Conservation (phyloP, 2,888 invertebrate genomes). For the Cynaeus angustus region DNA sequence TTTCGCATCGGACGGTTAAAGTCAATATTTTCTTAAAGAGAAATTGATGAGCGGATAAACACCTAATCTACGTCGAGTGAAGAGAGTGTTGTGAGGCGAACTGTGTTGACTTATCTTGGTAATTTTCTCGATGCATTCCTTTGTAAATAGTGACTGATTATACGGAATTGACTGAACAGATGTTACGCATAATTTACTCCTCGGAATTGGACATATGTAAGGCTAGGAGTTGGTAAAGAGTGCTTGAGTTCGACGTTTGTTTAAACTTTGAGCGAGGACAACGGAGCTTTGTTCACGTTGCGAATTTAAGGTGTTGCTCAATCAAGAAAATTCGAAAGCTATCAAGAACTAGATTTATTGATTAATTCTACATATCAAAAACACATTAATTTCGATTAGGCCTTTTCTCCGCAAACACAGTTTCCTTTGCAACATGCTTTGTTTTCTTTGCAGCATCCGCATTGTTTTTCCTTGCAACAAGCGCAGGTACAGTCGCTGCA, state of each 20-base stretch:
- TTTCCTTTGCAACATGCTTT: slow-evolving; percentile 18
- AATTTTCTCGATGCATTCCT: slow-evolving; percentile 27
- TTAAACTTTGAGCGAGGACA: not conserved
- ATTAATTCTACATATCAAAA: too few species aligned
- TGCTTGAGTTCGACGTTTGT: not conserved
- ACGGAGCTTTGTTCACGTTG: not conserved
- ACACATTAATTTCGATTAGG: too few species aligned
- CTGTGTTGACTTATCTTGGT: slow-evolving; percentile 28
- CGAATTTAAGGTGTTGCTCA: not conserved
- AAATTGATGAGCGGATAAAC: slow-evolving; percentile 18
- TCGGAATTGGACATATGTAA: not conserved
- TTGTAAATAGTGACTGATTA: slow-evolving; percentile 21
- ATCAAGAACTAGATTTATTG: too few species aligned
- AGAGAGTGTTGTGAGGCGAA: slow-evolving; percentile 2
- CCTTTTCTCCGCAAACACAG: slow-evolving; percentile 2
- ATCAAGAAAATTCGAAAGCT: too few species aligned
- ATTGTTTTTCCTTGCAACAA: slow-evolving; percentile 7
- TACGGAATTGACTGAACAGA: slow-evolving; percentile 23
- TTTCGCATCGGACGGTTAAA: not conserved
- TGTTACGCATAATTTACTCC: slow-evolving; percentile 14
- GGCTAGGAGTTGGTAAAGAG: not conserved
- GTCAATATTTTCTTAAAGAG: slow-evolving; percentile 21
- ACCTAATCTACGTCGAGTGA: slow-evolving; percentile 29
- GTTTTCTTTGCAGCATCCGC: not conserved
- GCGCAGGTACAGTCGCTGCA: not conserved